Evolutionary conservation across 64 coral and sea anemone species (phyloP), one percentile per base, ranked within the genome.

Genomic region (Platygyra sinensis): DNA sequence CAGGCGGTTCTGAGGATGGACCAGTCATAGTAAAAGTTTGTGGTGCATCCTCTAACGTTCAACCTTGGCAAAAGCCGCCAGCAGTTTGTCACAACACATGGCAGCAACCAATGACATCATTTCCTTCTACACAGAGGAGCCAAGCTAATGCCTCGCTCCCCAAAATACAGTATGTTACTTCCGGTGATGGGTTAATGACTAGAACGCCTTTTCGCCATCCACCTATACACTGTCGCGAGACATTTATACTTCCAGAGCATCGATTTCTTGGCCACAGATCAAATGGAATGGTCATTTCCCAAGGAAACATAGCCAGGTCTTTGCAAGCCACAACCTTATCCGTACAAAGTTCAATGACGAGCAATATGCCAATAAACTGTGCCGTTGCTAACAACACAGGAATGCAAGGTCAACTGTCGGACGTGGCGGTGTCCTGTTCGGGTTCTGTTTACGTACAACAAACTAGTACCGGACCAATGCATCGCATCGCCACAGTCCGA

Each of bases 1-100:
- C 10, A 10, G 10, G 24, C 62, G 39, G 30, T 72, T 71, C 62
- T 20, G 36, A 3, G 24, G 81, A 85, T 72, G 81, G 81, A 8
- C 81, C 81, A 14, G 81, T 85, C 32, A 85, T 85, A 17, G 63
- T 85, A 11, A 85, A 65, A 71, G 81, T 85, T 22, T 71, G 31
- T 71, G 81, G 81, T 32, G 33, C n/a, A 27, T 42, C 81, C 15
- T 17, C 38, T 14, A 16, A 17, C 15, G 81, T 46, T 50, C 33
- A 25, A 8, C 3, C 39, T 8, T 11, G 36, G 13, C 30, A 38
- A 39, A 24, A 17, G 7, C 8, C 76, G 25, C 49, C 11, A 27
- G 20, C 14, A 72, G 38, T 39, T 7, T 17, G 17, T 15, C 10
- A 36, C 31, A 16, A 46, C 33, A 72, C 10, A 6, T n/a, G 62